Percentiles rank a stretch among this genome's conserved stretches.
These are phyloP conservation scores for Xestia ashworthii DNA, from an alignment of 2,888 invertebrate genomes.

Conservation along the genomic window DNA sequence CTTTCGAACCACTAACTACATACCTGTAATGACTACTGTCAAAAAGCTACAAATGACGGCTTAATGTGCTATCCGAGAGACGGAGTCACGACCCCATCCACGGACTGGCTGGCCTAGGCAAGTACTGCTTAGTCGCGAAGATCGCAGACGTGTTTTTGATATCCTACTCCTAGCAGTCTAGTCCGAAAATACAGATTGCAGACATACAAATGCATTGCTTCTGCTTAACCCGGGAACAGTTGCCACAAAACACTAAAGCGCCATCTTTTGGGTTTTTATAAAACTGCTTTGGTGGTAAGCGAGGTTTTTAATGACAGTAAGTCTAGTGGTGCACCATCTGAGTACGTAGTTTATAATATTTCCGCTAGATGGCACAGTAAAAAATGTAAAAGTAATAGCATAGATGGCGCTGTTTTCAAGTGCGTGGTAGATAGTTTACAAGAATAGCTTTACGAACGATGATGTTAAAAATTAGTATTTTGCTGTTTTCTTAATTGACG, in stretches of 20 bases:
- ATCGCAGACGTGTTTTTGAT: no score
- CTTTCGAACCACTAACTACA: no score
- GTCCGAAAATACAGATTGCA: background rate
- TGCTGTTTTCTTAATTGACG: background rate
- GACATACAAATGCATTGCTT: background rate
- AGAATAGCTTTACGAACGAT: background rate
- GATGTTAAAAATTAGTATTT: no score
- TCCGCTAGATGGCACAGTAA: constrained; percentile 19
- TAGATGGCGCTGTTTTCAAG: constrained; percentile 23
- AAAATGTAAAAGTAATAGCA: background rate
- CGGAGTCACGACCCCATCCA: no score
- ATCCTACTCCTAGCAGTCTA: no score
- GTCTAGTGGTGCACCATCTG: rapidly evolving
- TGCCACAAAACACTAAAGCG: background rate
- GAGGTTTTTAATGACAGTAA: no score
- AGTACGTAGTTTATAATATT: background rate
- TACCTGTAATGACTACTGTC: no score
- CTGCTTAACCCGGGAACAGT: background rate
- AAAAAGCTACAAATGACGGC: no score
- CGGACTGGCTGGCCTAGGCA: no score
- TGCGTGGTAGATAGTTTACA: background rate
- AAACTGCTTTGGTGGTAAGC: background rate
- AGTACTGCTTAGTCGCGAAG: no score
- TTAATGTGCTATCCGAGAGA: no score
- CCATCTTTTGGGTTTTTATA: constrained; percentile 11